Percentiles rank a stretch among this genome's conserved stretches.
Conservation (phyloP, 1,140 invertebrate species). For the Lucilia sericata region DNA sequence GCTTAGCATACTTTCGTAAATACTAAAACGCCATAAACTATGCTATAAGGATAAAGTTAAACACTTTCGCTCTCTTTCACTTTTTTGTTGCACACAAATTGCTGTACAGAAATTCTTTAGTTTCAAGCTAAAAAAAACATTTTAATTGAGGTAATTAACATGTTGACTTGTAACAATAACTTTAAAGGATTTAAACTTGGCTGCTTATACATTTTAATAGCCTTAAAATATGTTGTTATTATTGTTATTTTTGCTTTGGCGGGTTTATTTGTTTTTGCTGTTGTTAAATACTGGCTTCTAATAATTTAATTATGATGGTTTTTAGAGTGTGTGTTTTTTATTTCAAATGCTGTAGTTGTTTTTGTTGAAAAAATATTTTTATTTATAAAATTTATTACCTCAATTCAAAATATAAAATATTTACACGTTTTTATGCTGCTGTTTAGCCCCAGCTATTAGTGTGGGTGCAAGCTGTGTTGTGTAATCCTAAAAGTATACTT, state of each 20-base stretch:
- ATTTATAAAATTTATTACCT: slow-evolving; percentile 8
- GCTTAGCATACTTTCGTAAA: slow-evolving; percentile 3
- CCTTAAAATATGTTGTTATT: slow-evolving; percentile 17
- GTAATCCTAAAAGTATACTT: neutral
- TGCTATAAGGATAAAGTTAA: neutral
- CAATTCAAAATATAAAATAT: neutral
- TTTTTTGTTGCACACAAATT: neutral
- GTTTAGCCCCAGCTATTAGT: neutral
- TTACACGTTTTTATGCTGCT: neutral
- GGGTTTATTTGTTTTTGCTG: too few relatives aligned
- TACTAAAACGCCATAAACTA: neutral
- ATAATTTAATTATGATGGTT: slow-evolving; percentile 2
- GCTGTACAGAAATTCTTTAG: neutral
- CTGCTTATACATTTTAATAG: neutral
- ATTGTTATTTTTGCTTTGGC: neutral
- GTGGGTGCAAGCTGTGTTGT: neutral
- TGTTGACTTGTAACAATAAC: neutral
- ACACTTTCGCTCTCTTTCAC: neutral
- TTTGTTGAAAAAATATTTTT: neutral
- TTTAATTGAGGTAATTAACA: slow-evolving; percentile 17
- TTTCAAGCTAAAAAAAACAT: neutral
- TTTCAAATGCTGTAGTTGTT: neutral
- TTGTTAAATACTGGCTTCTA: neutral
- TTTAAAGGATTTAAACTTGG: slow-evolving; percentile 17
- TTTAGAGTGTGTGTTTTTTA: neutral